A percentile compares a stretch with the other conserved stretches of the same genome.
Evolutionary conservation across 2,113 vertebrate genomes (phyloP).

Genomic region (Labeo catla): DNA sequence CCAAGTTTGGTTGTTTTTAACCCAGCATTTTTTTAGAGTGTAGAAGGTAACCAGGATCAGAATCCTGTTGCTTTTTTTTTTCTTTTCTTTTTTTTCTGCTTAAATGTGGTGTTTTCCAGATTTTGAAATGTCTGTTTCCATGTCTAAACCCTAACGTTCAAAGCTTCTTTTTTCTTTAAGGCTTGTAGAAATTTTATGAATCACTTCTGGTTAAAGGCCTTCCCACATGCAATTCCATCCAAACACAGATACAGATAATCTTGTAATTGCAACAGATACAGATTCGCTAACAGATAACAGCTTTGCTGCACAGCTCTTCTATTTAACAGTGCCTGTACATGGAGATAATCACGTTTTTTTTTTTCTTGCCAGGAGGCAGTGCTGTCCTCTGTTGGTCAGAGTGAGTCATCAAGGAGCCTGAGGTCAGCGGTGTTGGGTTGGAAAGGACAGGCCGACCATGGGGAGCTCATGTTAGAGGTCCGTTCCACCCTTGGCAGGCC

Average conservation of each 20-base stretch:
- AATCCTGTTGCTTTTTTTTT: not conserved
- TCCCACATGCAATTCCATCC: not conserved
- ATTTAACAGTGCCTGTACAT: not conserved
- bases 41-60: not conserved
- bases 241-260: not conserved
- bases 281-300: not conserved
- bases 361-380: slow-evolving; percentile 21
- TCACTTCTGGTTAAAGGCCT: not conserved
- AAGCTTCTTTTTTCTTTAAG: not conserved
- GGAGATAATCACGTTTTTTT: too few relatives aligned
- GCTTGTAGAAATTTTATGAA: not conserved
- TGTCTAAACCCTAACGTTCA: not conserved
- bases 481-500: slow-evolving; percentile 39
- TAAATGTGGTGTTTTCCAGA: not conserved
- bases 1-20: too few relatives aligned
- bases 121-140: not conserved
- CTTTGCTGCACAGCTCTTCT: not conserved
- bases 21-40: too few relatives aligned
- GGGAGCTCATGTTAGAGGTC: slow-evolving; percentile 33
- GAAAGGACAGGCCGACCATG: slow-evolving; percentile 23
- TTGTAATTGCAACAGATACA: not conserved
- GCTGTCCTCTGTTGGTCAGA: slow-evolving; percentile 10
- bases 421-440: slow-evolving; percentile 24
- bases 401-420: slow-evolving; percentile 30
- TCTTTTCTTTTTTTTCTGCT: not conserved